Evolutionary conservation across 1,140 invertebrate genomes (phyloP), one percentile per base, ranked within the genome.

Genomic region (Ganaspis sp.): DNA sequence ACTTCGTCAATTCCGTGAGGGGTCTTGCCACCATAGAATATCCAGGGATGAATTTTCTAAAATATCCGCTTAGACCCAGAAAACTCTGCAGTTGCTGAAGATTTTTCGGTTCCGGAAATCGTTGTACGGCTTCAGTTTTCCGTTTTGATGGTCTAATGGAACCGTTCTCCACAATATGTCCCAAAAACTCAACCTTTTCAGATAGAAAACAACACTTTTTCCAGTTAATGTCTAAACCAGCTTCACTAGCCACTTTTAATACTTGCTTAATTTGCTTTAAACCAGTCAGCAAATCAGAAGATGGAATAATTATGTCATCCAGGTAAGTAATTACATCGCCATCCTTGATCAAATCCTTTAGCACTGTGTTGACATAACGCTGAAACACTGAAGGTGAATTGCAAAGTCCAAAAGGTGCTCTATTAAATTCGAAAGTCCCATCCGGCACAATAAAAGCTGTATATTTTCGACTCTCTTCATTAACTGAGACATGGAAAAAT

Each of bases 111-210:
- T 81, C 42, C 9, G 84, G 83, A 69, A 86, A 78, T 15, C 80
- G 72, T 21, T 77, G 77, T 3, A 90, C 71, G 2, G 88, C 88
- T 77, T 81, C 54, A 1, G 86, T 82, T 72, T 90, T 90, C 9
- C 77, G 19, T 9, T 70, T 76, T 9, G 73, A 73, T 9, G 23
- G 45, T 12, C 15, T 9, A 8, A 73, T 12, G 9, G n/a, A 58
- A 17, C 45, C 72, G 23, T 34, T 34, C 21, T 73, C 72, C 0
- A 73, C n/a, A 19, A 73, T 58, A n/a, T 73, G 19, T 34, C 72
- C 72, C 12, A 73, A 38, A 19, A 45, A 75, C 34, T 75, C 64
- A 2, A 75, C 49, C 9, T 17, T 75, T 1, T 23, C 42, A 29
- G 15, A 1, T n/a, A 75, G 9, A 11, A 75, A 53, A 11, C 49